phyloP scores from a whole-genome alignment of 1,140 invertebrate genomes.

The Magallana angulata region DNA sequence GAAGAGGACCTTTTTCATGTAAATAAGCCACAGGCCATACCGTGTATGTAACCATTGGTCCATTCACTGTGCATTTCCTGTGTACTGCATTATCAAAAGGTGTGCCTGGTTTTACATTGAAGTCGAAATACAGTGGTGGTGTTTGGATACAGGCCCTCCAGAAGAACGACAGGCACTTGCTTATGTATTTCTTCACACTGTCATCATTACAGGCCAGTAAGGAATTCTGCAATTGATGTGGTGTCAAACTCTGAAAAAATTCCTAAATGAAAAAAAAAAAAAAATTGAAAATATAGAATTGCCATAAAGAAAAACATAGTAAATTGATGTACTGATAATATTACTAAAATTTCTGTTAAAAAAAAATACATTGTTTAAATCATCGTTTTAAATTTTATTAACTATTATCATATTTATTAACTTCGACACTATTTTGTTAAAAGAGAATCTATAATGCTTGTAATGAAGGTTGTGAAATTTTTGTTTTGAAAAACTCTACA shows the following conservation, averaged over 20 bases:
- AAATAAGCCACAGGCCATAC: neutral
- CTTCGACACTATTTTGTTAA: neutral
- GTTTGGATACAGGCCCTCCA: slow-evolving; percentile 25
- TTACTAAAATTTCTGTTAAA: too few relatives aligned
- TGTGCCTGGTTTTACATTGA: neutral
- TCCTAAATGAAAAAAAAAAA: neutral
- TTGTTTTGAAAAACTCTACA: too few relatives aligned
- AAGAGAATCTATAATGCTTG: too few relatives aligned
- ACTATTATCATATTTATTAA: too few relatives aligned
- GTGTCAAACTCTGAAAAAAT: neutral
- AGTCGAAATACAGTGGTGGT: slow-evolving; percentile 21
- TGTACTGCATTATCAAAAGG: neutral
- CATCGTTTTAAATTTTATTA: too few relatives aligned
- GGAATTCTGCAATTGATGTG: neutral
- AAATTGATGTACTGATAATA: too few relatives aligned
- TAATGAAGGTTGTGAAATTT: too few relatives aligned
- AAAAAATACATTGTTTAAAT: too few relatives aligned
- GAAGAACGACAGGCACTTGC: neutral
- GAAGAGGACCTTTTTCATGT: slow-evolving; percentile 4
- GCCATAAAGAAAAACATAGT: too few relatives aligned
- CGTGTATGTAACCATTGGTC: neutral
- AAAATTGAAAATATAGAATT: too few relatives aligned
- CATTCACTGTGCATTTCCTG: neutral
- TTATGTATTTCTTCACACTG: neutral
- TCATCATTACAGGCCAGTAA: neutral